Conservation (phyloP, 2,797 vertebrate genomes). For the Aulostomus chinensis region DNA sequence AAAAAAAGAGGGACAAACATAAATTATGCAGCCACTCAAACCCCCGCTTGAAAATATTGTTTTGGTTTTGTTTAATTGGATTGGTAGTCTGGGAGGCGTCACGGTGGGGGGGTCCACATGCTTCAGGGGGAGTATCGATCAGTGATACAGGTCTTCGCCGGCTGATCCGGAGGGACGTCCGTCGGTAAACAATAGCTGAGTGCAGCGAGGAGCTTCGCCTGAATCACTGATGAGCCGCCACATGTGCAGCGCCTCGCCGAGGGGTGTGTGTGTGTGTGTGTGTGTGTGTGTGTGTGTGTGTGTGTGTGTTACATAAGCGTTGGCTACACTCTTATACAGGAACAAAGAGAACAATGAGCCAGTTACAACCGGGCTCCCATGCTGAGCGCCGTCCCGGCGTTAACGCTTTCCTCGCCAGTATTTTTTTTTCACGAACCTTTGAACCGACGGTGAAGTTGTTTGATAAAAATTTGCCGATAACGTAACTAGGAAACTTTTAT, state of each 20-base stretch:
- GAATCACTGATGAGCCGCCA: conserved; percentile 54
- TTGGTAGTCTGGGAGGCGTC: conserved; percentile 63
- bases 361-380: too few relatives aligned
- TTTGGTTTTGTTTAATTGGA: conserved; percentile 76
- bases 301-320: conserved; percentile 1
- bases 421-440: too few relatives aligned
- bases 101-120: conserved; percentile 10
- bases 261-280: conserved; percentile 15
- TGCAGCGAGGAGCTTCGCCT: conserved; percentile 28
- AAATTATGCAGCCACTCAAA: conserved; percentile 65
- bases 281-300: conserved; percentile 9
- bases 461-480: too few relatives aligned
- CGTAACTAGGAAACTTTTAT: too few relatives aligned
- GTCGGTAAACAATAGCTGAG: conserved; percentile 59
- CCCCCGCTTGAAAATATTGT: conserved; percentile 47
- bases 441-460: too few relatives aligned
- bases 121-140: conserved; percentile 56
- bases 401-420: too few relatives aligned
- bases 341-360: background rate
- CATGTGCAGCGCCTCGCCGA: conserved; percentile 19
- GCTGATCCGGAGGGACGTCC: conserved; percentile 41
- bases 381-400: too few relatives aligned
- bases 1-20: conserved; percentile 52
- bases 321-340: background rate
- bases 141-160: conserved; percentile 36